A percentile compares a stretch with the other conserved stretches of the same genome.
Evolutionary conservation across 2,888 invertebrate genomes (phyloP).

Genomic region (Deroplatys truncata): DNA sequence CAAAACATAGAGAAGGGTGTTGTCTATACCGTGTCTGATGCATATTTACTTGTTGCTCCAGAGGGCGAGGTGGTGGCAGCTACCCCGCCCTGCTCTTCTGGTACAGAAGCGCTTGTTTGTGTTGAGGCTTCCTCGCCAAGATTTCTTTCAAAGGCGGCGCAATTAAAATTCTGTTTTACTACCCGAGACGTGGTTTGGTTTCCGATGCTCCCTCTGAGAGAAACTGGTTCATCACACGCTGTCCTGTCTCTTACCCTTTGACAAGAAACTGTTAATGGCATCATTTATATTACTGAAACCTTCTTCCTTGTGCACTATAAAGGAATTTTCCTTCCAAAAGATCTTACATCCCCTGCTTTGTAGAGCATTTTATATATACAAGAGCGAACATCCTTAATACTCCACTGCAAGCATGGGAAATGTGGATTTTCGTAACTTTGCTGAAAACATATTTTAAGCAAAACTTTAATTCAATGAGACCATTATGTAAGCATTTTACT

Average conservation of each 20-base stretch:
- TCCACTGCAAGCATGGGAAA: too few species aligned
- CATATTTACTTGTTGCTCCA: background rate
- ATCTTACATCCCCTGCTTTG: background rate
- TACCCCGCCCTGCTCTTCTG: background rate
- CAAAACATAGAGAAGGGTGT: too few species aligned
- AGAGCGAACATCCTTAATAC: too few species aligned
- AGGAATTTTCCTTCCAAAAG: background rate
- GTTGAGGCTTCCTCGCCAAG: background rate
- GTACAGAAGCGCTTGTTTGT: background rate
- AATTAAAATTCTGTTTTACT: slow-evolving; percentile 12
- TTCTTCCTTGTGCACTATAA: background rate
- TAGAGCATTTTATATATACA: background rate
- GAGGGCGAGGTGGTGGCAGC: background rate
- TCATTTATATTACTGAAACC: background rate
- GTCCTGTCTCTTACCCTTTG: background rate
- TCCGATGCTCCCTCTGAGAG: background rate
- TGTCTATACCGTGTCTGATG: too few species aligned
- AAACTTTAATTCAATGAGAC: too few species aligned
- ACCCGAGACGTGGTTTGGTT: slow-evolving; percentile 7
- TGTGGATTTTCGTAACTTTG: too few species aligned
- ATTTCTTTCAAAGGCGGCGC: slow-evolving; percentile 7
- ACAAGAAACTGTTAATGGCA: background rate
- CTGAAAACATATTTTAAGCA: too few species aligned
- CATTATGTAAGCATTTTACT: too few species aligned
- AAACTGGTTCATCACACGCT: background rate